phyloP scores from a whole-genome alignment of 1,140 invertebrate genomes.

The Tetramorium parvispinum region DNA sequence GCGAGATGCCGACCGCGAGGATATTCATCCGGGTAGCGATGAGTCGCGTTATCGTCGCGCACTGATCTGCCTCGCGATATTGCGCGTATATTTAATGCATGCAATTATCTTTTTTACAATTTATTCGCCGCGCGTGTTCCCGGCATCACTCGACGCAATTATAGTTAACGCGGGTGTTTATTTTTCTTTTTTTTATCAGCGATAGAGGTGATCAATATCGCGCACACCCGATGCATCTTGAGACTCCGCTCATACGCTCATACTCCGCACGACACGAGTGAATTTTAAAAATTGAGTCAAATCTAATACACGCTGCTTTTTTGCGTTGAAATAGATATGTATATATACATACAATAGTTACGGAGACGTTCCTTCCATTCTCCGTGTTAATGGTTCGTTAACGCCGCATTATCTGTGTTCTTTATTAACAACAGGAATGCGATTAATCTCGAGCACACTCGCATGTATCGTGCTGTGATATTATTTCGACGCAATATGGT shows the following conservation, averaged over 20 bases:
- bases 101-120: constrained; percentile 50
- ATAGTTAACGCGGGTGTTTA: constrained; percentile 33
- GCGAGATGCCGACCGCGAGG: constrained; percentile 12
- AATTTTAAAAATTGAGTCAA: no score
- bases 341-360: not conserved
- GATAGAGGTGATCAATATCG: not conserved
- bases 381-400: not conserved
- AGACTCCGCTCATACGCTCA: not conserved
- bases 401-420: not conserved
- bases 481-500: constrained; percentile 44
- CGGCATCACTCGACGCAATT: constrained; percentile 15
- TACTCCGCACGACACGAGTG: no score
- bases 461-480: constrained; percentile 3
- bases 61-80: constrained; percentile 17
- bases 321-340: not conserved
- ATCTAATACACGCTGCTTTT: not conserved
- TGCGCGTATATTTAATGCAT: constrained; percentile 45
- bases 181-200: constrained; percentile 23
- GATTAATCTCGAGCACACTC: constrained; percentile 26
- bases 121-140: constrained; percentile 35
- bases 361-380: not conserved
- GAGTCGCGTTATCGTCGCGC: constrained; percentile 44
- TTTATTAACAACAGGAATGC: not conserved
- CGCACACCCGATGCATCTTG: not conserved
- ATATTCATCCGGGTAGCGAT: constrained; percentile 23